Base-by-base conservation (phyloP, 2,797 vertebrate genomes). In the Onychomys leucogaster region DNA sequence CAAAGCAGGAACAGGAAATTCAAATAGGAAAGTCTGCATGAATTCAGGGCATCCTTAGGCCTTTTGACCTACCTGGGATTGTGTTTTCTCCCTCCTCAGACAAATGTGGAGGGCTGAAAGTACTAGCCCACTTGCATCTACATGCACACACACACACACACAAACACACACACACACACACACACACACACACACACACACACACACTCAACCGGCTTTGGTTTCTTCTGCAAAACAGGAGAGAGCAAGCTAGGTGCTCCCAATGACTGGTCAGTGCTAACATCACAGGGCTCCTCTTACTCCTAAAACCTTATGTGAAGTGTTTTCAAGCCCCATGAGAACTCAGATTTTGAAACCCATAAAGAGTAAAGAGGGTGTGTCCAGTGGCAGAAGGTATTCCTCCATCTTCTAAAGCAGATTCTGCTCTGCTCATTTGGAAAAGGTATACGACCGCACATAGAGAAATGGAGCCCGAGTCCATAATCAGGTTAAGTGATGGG, bases 341-440 rank as follows among this genome's bases (percentile, higher is more conserved):
- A 69, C 57, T 92, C 59, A n/a, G 84, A 93, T 75, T 96, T 87
- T 77, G 76, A 82, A 95, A 81, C n/a, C 91, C 73, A 91, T 1
- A 37, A 55, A 94, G 94, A 95, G 69, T 81, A 88, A 91, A 89
- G 89, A 95, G 93, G 94, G 88, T 93, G 78, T 16, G 95, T 94
- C 81, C 82, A 91, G 77, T 96, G 80, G 94, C 52, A 77, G 75
- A 95, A 87, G 69, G 71, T 76, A 46, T 89, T 71, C 87, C 59
- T 96, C 34, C 41, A 52, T 89, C 89, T 96, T 94, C 94, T 93
- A 94, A 94, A 95, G 90, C 82, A 80, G 78, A 90, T 55, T 89
- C 80, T 52, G 5, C 89, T 83, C 32, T 27, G 65, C 49, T 96
- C 88, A 41, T 71, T 94, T 95, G 96, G 94, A 69, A 93, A 92